These are phyloP conservation scores for Neoniphon sammara DNA, from an alignment of 2,797 vertebrate species.

Conservation along the genomic window DNA sequence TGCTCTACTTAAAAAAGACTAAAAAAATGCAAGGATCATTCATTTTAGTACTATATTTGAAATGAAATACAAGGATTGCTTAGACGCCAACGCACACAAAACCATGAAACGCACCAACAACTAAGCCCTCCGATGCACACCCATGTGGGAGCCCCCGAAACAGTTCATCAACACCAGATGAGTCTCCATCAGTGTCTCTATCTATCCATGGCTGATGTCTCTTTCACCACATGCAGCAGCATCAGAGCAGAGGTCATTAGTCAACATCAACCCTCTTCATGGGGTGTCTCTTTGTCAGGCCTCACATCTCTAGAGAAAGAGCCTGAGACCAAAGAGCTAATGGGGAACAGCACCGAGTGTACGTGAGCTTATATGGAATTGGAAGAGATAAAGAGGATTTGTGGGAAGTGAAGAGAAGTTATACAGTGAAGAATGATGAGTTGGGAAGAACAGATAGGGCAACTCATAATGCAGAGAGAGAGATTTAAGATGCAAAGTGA, in stretches of 20 bases:
- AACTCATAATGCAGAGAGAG: slow-evolving; percentile 19
- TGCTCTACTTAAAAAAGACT: no score
- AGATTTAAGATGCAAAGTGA: slow-evolving; percentile 32
- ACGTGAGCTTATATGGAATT: slow-evolving; percentile 33
- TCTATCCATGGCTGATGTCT: slow-evolving; percentile 35
- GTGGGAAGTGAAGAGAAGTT: slow-evolving; percentile 31
- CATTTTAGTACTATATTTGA: no score
- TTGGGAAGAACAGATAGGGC: slow-evolving; percentile 6
- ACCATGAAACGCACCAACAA: background rate
- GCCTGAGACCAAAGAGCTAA: slow-evolving; percentile 40
- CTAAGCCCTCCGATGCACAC: slow-evolving; percentile 1
- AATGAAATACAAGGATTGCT: background rate
- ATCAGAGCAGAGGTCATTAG: slow-evolving; percentile 55
- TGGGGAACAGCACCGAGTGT: slow-evolving; percentile 45
- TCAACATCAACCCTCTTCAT: slow-evolving; percentile 51
- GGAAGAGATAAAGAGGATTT: slow-evolving; percentile 34
- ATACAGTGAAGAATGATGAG: slow-evolving; percentile 26
- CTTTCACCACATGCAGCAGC: slow-evolving; percentile 42
- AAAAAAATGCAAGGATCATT: no score
- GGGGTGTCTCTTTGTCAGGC: slow-evolving; percentile 38
- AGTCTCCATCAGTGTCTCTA: slow-evolving; percentile 21
- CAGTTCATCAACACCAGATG: slow-evolving; percentile 36
- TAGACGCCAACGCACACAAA: background rate
- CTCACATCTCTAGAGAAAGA: slow-evolving; percentile 40
- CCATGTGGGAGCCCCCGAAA: slow-evolving; percentile 28